Percentiles rank a stretch among this genome's conserved stretches.
These are phyloP conservation scores for Gallinago undulata DNA, from an alignment of 2,113 vertebrate species.

Conservation along the genomic window DNA sequence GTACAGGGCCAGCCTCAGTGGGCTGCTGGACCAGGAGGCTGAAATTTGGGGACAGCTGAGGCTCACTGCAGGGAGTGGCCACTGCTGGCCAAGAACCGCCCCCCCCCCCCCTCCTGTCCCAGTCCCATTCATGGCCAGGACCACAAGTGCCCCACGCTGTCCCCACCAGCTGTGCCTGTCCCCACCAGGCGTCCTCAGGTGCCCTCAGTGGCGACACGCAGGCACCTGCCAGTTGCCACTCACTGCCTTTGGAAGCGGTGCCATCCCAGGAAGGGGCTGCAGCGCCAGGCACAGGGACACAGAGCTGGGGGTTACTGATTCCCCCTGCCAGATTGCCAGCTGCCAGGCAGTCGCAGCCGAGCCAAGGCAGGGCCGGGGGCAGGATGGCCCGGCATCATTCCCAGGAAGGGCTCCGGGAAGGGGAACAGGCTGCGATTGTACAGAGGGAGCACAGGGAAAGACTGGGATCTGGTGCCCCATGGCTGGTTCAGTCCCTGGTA, in stretches of 20 bases:
- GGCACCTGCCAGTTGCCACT: not conserved
- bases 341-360: fast-evolving
- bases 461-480: fast-evolving
- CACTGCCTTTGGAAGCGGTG: not conserved
- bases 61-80: not conserved
- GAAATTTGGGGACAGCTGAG: not conserved
- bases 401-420: fast-evolving
- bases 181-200: not conserved
- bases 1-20: not conserved
- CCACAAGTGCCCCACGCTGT: not conserved
- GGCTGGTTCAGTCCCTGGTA: no score
- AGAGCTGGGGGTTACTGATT: fast-evolving
- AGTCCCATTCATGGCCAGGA: not conserved
- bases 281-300: not conserved
- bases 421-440: not conserved
- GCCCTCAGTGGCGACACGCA: not conserved
- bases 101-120: no score
- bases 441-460: not conserved
- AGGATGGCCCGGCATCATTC: not conserved
- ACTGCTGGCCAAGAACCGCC: not conserved
- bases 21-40: not conserved
- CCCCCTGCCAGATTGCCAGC: not conserved
- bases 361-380: not conserved
- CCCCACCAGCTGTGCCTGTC: not conserved
- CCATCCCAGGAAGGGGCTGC: not conserved